These are phyloP conservation scores for Timema cristinae DNA, from an alignment of 2,888 invertebrate species.

Conservation along the genomic window DNA sequence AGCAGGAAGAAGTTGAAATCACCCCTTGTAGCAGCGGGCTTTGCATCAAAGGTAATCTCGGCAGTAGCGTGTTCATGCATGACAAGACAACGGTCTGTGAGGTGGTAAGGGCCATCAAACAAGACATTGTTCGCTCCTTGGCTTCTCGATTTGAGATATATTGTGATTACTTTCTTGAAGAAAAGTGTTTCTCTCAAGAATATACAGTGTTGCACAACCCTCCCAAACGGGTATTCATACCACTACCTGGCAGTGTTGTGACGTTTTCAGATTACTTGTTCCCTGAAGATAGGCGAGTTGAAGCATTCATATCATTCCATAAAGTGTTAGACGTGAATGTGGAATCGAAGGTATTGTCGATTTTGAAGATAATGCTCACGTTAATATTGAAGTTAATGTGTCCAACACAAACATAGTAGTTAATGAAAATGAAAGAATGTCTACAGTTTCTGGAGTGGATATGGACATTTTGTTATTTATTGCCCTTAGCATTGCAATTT, in stretches of 20 bases:
- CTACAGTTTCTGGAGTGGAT: too few species aligned
- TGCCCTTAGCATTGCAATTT: too few species aligned
- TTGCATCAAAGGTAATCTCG: constrained; percentile 66
- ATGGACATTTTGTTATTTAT: too few species aligned
- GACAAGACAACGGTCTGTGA: constrained; percentile 69
- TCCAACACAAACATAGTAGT: too few species aligned
- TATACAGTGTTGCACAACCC: background rate
- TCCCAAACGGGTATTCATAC: background rate
- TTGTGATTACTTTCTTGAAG: constrained; percentile 87
- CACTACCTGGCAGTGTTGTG: background rate
- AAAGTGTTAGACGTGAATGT: background rate
- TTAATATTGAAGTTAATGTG: too few species aligned
- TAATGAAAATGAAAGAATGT: too few species aligned
- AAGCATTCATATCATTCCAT: background rate
- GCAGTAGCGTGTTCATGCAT: constrained; percentile 72
- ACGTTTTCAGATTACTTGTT: background rate
- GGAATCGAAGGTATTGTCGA: background rate
- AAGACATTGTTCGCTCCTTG: constrained; percentile 81
- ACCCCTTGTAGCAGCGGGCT: constrained; percentile 57
- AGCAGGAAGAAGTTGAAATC: constrained; percentile 14
- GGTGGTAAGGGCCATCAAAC: constrained; percentile 67
- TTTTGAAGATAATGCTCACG: too few species aligned
- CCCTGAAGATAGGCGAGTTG: background rate
- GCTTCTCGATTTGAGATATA: constrained; percentile 85
- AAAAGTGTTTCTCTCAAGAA: constrained; percentile 39